Conservation (phyloP, 2,113 vertebrate species). For the Siniperca chuatsi region DNA sequence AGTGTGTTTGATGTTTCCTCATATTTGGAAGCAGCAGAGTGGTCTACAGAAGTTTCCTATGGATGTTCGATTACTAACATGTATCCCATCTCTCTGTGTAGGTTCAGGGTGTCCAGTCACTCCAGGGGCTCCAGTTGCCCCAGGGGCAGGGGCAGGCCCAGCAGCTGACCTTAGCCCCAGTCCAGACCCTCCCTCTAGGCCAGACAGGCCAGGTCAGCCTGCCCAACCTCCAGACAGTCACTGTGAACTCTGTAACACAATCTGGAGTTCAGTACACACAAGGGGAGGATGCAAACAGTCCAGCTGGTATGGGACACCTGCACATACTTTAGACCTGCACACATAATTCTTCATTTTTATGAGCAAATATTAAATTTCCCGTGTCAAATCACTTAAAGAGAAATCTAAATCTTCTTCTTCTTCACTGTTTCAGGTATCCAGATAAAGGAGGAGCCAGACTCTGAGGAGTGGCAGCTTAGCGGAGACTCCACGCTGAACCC, state of each 20-base stretch:
- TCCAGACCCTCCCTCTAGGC: constrained; percentile 95
- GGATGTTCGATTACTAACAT: not conserved
- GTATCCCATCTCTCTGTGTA: constrained; percentile 3
- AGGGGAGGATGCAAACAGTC: constrained; percentile 85
- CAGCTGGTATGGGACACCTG: constrained; percentile 84
- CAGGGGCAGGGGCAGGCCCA: constrained; percentile 87
- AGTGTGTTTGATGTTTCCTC: not conserved
- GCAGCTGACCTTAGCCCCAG: constrained; percentile 96
- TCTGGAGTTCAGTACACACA: constrained; percentile 90
- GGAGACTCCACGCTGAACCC: constrained; percentile 96
- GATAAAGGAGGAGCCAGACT: constrained; percentile 98
- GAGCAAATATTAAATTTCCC: not conserved
- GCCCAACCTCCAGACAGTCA: constrained; percentile 98
- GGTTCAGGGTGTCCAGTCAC: constrained; percentile 98
- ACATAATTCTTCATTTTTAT: not conserved
- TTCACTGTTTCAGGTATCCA: constrained; percentile 89
- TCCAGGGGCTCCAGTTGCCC: constrained; percentile 97
- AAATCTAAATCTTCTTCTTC: not conserved
- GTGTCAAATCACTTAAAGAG: not conserved
- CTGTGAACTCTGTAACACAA: constrained; percentile 95
- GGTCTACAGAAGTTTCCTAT: not conserved
- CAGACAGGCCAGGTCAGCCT: constrained; percentile 92
- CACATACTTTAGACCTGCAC: not conserved
- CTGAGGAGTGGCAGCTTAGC: constrained; percentile 96
- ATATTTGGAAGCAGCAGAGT: not conserved